A percentile compares a stretch with the other conserved stretches of the same genome.
phyloP scores from a whole-genome alignment of 2,113 vertebrate species.

The Indicator indicator region DNA sequence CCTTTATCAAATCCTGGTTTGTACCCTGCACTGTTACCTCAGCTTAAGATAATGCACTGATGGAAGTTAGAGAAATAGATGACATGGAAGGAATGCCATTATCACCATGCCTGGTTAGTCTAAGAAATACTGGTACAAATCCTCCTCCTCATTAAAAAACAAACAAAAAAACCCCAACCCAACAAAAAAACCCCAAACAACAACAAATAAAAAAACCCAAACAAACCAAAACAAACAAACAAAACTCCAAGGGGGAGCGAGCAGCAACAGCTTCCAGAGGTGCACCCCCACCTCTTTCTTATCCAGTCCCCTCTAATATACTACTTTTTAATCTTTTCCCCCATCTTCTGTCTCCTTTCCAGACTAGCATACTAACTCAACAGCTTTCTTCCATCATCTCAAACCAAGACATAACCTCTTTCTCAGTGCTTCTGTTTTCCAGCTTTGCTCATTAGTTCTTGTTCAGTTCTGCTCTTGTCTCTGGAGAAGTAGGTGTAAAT shows the following conservation, averaged over 20 bases:
- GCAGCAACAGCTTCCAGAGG: not conserved
- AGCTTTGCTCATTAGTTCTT: not conserved
- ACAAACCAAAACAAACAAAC: not conserved
- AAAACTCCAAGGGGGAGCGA: not conserved
- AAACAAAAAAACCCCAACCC: not conserved
- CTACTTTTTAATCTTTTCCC: not conserved
- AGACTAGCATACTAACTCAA: not conserved
- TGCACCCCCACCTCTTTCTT: not conserved
- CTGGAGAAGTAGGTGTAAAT: not conserved
- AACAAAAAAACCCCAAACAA: too few species aligned
- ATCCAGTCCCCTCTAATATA: not conserved
- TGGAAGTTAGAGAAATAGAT: not conserved
- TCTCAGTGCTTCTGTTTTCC: not conserved
- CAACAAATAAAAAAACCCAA: not conserved
- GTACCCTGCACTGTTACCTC: not conserved
- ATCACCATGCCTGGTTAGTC: not conserved
- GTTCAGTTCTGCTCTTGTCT: not conserved
- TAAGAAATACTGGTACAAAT: not conserved
- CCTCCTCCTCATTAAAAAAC: not conserved
- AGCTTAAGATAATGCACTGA: not conserved
- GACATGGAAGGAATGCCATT: not conserved
- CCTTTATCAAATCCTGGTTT: conserved; percentile 22
- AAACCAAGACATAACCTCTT: not conserved
- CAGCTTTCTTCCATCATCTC: not conserved
- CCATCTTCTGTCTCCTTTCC: not conserved